phyloP scores from a whole-genome alignment of 2,113 vertebrate genomes.

The Nannospalax galili region DNA sequence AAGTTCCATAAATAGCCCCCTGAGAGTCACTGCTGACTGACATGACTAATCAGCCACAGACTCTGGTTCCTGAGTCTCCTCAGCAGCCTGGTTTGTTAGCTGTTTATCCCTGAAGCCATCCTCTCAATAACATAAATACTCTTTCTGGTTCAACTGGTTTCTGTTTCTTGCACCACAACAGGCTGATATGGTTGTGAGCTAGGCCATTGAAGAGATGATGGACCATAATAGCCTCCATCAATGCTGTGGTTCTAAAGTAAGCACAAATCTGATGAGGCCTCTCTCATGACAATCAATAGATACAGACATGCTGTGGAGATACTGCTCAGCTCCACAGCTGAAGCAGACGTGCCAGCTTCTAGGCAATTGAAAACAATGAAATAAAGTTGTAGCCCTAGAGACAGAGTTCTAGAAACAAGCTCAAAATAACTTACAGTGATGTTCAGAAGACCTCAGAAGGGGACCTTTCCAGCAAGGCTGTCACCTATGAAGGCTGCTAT shows the following conservation, averaged over 20 bases:
- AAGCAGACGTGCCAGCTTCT: conserved; percentile 5
- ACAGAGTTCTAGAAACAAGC: neutral
- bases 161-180: neutral
- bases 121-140: neutral
- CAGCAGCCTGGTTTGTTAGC: neutral
- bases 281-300: conserved; percentile 12
- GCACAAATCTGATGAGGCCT: neutral
- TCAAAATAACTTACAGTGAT: neutral
- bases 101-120: neutral
- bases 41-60: neutral
- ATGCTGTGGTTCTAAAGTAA: conserved; percentile 39
- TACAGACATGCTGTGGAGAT: conserved; percentile 25
- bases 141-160: neutral
- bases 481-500: neutral
- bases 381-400: neutral
- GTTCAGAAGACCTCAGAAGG: conserved; percentile 31
- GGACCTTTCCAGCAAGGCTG: neutral
- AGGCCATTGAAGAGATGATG: neutral
- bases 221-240: neutral
- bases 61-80: neutral
- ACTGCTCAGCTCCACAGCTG: neutral
- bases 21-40: neutral
- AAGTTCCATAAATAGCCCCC: neutral
- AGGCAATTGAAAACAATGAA: conserved; percentile 20
- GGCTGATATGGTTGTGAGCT: neutral